Evolutionary conservation across 2,888 invertebrate genomes (phyloP).

Genomic region (Philhelius pedissequus): DNA sequence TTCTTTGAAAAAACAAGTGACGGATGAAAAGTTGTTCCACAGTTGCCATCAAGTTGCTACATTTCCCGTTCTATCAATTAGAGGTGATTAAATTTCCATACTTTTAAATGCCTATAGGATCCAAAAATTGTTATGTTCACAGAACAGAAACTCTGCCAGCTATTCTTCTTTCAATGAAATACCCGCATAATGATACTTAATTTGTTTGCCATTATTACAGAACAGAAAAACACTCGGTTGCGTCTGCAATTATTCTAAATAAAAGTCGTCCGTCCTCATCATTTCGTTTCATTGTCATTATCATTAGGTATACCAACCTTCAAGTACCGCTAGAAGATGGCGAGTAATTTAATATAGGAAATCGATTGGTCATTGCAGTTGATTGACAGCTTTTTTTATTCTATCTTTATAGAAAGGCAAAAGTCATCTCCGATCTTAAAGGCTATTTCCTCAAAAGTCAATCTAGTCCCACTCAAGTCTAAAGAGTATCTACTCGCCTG

Average conservation of each 20-base stretch:
- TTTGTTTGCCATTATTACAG: neutral
- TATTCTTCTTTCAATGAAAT: neutral
- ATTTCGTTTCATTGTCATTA: neutral
- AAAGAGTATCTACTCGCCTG: constrained; percentile 1
- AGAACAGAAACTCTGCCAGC: neutral
- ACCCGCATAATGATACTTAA: neutral
- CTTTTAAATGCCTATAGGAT: neutral
- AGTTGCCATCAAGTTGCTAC: neutral
- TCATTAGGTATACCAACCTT: neutral
- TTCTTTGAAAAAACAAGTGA: too few species aligned
- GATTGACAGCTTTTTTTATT: constrained; percentile 21
- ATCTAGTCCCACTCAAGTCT: constrained; percentile 31
- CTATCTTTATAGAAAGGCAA: neutral
- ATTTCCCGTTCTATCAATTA: neutral
- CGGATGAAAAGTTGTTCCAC: too few species aligned
- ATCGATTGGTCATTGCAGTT: constrained; percentile 38
- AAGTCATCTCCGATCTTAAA: constrained; percentile 37
- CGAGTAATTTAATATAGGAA: constrained; percentile 10
- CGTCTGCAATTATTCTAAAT: constrained; percentile 2
- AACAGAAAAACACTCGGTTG: neutral
- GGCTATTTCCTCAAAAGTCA: constrained; percentile 54
- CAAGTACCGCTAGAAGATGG: constrained; percentile 11
- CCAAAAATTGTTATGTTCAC: neutral
- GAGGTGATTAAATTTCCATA: neutral
- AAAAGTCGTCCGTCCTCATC: neutral